These are phyloP conservation scores for Pristis pectinata DNA, from an alignment of 2,797 vertebrate genomes.

Conservation along the genomic window DNA sequence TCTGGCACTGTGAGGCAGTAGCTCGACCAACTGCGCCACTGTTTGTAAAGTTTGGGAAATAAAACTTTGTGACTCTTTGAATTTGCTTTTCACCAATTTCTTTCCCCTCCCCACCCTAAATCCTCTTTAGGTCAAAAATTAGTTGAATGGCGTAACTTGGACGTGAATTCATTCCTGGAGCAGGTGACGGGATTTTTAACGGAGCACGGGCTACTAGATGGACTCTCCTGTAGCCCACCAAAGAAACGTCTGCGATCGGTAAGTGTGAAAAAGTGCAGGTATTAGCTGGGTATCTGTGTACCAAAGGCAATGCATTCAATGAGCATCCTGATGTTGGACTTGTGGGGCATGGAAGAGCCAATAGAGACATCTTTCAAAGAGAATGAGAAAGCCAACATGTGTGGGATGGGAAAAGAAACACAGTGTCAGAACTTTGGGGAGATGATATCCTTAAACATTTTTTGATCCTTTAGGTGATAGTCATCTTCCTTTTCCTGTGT, in stretches of 20 bases:
- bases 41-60: too few relatives aligned
- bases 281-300: not conserved
- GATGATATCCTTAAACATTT: not conserved
- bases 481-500: constrained; percentile 4
- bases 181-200: constrained; percentile 90
- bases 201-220: constrained; percentile 92
- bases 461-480: not conserved
- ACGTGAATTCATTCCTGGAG: constrained; percentile 90
- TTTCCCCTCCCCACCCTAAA: not conserved
- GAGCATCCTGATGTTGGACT: not conserved
- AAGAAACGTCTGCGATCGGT: constrained; percentile 91
- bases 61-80: too few relatives aligned
- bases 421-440: not conserved
- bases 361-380: not conserved
- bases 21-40: too few relatives aligned
- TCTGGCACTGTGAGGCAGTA: too few relatives aligned
- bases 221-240: constrained; percentile 81
- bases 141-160: constrained; percentile 95
- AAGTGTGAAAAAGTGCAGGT: constrained; percentile 51
- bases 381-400: not conserved
- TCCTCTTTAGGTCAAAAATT: constrained; percentile 83
- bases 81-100: not conserved
- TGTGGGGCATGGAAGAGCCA: not conserved
- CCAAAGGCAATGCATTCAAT: not conserved
- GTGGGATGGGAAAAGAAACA: not conserved